Base-by-base conservation (phyloP, 2,888 invertebrate species). In the Monoplex corrugatus region DNA sequence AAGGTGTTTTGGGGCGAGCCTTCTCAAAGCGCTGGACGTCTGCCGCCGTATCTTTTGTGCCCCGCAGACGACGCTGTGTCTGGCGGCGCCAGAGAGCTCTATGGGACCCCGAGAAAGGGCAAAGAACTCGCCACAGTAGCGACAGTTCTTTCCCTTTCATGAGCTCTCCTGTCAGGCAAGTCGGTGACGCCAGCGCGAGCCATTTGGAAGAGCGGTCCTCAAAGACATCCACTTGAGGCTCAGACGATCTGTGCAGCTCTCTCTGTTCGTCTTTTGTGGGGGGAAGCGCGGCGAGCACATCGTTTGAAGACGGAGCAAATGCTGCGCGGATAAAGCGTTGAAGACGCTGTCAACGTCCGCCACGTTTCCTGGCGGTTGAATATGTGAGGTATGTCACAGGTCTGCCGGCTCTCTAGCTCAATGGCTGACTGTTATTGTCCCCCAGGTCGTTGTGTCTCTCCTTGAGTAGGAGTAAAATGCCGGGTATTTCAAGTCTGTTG, bases 101-200 rank as follows among this genome's bases (percentile, higher is more conserved):
- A 75, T 75, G n/a, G 78, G n/a, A 10, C 19, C 78, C 78, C 19
- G 10, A n/a, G 19, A 35, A 75, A 13, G 78, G 35, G 78, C 78
- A 75, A 75, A 75, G 19, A 75, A 75, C 78, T 75, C 78, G 78
- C n/a, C n/a, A 75, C 78, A 75, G 78, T 75, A 75, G 78, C 78
- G 13, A 75, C 35, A 75, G 78, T 75, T 16, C 78, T 75, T 32
- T 75, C 78, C 78, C 78, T 75, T 75, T 75, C 78, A 75, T 16
- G 13, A 32, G 19, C n/a, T 75, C 78, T 75, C 78, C 35, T 75
- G 35, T 32, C 78, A 35, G 13, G n/a, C 19, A 75, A n/a, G 78
- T 75, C 78, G 50, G 28, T 68, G 68, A 68, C 68, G 68, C 68
- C 68, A 68, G 68, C n/a, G 68, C 68, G 28, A n/a, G 68, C n/a